phyloP scores from a whole-genome alignment of 2,888 invertebrate species.

The Drosophila basisetae region DNA sequence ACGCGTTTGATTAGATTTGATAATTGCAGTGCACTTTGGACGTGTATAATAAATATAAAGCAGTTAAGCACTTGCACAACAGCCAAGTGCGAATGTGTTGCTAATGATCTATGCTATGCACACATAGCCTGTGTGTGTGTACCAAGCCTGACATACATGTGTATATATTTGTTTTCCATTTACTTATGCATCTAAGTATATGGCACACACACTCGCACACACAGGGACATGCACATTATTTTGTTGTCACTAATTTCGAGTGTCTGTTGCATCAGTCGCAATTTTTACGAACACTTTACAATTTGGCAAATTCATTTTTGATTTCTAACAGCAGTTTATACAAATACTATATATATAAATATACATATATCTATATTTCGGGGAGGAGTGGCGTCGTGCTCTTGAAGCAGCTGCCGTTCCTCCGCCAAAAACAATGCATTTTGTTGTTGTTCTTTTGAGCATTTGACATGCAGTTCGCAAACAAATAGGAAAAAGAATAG shows the following conservation, averaged over 20 bases:
- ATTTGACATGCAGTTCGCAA: conserved; percentile 30
- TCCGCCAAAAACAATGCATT: conserved; percentile 3
- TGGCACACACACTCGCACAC: conserved; percentile 10
- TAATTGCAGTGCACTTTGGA: conserved; percentile 51
- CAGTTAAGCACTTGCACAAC: conserved; percentile 28
- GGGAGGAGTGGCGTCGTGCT: background rate
- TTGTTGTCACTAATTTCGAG: conserved; percentile 38
- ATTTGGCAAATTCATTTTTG: conserved; percentile 49
- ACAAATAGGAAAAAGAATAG: background rate
- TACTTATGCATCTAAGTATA: background rate
- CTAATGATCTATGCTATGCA: conserved; percentile 9
- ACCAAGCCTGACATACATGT: background rate
- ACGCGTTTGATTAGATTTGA: conserved; percentile 47
- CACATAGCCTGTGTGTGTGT: background rate
- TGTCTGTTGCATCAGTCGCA: conserved; percentile 53
- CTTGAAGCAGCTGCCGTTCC: conserved; percentile 2
- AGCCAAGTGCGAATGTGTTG: conserved; percentile 16
- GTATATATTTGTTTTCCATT: background rate
- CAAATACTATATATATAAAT: conserved; percentile 14
- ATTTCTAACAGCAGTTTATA: conserved; percentile 23
- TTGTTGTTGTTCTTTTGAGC: conserved; percentile 40
- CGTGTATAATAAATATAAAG: conserved; percentile 32
- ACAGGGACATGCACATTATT: conserved; percentile 1
- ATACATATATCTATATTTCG: conserved; percentile 9
- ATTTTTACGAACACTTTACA: conserved; percentile 51